Evolutionary conservation across 2,113 vertebrate genomes (phyloP), one percentile per base, ranked within the genome.

Genomic region (Onychostoma macrolepis): DNA sequence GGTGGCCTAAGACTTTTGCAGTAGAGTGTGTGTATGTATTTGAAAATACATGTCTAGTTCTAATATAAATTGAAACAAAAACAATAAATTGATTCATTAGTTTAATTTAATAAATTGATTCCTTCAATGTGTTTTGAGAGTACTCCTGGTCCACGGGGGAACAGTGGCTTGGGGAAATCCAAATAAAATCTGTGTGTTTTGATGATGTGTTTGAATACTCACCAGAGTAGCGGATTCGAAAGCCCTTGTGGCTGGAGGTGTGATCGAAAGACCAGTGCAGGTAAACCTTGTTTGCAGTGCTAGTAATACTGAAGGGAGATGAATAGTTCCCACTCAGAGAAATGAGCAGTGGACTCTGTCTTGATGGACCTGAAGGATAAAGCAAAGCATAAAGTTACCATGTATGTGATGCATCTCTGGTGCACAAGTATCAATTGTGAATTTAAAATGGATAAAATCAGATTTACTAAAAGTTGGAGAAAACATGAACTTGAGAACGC

Each of bases 201-300:
- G 3, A 43, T n/a, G 28, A 13, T 43, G 10, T 24, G 21, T 61
- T 12, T 19, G 9, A 72, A 13, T 24, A 74, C 96, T 95, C 71
- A 99, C 98, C 98, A 1, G 96, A 96, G 91, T 99, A 99, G 43
- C 96, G 97, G 76, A 99, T 99, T 89, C 97, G 96, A 92, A 99
- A 99, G 53, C 98, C 98, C 92, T 99, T 99, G 90, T 97, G 96
- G 90, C 95, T 99, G 91, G 98, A 97, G 15, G 97, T 96, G 0
- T 99, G 97, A 88, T 99, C 98, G 1, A 99, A 99, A 11, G 98
- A 97, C 98, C 98, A 99, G 87, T 98, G 98, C 79, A 99, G 95
- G 89, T 97, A 99, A 69, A 98, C 97, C 80, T 93, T 97, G 93
- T 94, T 98, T 77, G 94, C 94, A 0, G 97, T 96, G 94, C 97